Percentiles rank a stretch among this genome's conserved stretches.
phyloP scores from a whole-genome alignment of 2,113 vertebrate genomes.

The Labrus mixtus region DNA sequence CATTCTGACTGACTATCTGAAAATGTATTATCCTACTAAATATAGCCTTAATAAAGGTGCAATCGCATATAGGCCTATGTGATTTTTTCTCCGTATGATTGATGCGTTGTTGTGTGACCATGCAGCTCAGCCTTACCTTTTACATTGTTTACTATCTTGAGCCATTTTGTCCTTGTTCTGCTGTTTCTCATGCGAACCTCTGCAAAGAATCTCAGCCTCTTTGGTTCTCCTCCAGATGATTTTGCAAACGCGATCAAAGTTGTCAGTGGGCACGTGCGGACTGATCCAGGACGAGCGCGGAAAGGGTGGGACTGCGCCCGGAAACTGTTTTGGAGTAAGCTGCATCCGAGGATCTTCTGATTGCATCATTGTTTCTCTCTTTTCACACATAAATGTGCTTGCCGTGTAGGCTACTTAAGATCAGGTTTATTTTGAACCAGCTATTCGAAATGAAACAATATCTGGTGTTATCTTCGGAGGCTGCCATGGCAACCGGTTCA shows the following conservation, averaged over 20 bases:
- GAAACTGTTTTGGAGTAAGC: background rate
- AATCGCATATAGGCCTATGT: too few relatives aligned
- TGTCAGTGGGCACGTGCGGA: conserved; percentile 80
- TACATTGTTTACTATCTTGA: too few relatives aligned
- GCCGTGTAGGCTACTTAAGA: background rate
- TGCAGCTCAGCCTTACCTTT: conserved; percentile 24
- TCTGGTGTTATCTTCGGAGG: background rate
- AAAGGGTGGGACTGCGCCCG: conserved; percentile 81
- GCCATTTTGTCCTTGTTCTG: background rate
- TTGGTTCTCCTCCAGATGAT: conserved; percentile 84
- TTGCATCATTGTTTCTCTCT: background rate
- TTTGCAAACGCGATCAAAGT: conserved; percentile 83
- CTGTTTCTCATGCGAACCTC: background rate
- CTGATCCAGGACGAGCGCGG: conserved; percentile 88
- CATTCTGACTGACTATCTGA: too few relatives aligned
- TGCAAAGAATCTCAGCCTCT: background rate
- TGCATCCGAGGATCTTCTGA: background rate
- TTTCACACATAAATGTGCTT: background rate
- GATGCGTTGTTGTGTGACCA: too few relatives aligned
- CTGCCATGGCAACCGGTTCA: conserved; percentile 44
- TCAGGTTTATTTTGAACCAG: background rate
- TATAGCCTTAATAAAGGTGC: too few relatives aligned
- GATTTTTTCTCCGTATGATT: too few relatives aligned
- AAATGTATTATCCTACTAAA: too few relatives aligned
- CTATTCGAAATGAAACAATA: conserved; percentile 6